phyloP scores from a whole-genome alignment of 2,888 invertebrate genomes.

The Tetanocera ferruginea region DNA sequence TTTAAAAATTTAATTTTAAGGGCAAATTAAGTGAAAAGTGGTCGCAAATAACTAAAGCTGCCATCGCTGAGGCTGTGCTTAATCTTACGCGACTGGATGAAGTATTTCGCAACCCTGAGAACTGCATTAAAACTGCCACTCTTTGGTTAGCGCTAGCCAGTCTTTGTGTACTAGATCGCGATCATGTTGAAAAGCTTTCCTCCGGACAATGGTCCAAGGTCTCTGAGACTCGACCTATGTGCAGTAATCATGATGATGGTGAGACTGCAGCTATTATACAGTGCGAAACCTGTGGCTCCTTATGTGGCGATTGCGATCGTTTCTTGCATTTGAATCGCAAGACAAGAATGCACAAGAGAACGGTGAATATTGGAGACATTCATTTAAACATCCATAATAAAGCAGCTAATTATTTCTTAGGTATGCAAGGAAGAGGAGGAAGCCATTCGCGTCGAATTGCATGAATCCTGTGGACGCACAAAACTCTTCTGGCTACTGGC shows the following conservation, averaged over 20 bases:
- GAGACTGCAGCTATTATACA: constrained; percentile 93
- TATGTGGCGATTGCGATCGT: constrained; percentile 96
- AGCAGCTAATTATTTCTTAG: constrained; percentile 45
- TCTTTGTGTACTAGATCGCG: constrained; percentile 91
- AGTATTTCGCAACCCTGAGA: constrained; percentile 78
- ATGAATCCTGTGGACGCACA: constrained; percentile 95
- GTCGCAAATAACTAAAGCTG: constrained; percentile 88
- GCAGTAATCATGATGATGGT: constrained; percentile 97
- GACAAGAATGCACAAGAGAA: constrained; percentile 85
- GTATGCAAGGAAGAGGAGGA: constrained; percentile 95
- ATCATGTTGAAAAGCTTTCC: constrained; percentile 86
- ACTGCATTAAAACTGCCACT: constrained; percentile 86
- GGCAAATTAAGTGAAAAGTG: constrained; percentile 88
- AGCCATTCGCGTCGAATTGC: constrained; percentile 95
- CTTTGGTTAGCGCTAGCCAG: constrained; percentile 95
- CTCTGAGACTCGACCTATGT: constrained; percentile 79
- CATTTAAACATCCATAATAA: not conserved
- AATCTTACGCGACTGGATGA: constrained; percentile 87
- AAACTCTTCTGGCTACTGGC: constrained; percentile 96
- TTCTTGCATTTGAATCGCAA: constrained; percentile 93
- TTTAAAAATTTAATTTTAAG: constrained; percentile 69
- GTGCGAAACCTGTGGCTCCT: constrained; percentile 90
- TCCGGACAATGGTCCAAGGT: constrained; percentile 83
- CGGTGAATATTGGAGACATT: constrained; percentile 54
- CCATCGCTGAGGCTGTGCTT: constrained; percentile 88